Evolutionary conservation across 2,888 invertebrate genomes (phyloP).

Genomic region (Unio delphinus): DNA sequence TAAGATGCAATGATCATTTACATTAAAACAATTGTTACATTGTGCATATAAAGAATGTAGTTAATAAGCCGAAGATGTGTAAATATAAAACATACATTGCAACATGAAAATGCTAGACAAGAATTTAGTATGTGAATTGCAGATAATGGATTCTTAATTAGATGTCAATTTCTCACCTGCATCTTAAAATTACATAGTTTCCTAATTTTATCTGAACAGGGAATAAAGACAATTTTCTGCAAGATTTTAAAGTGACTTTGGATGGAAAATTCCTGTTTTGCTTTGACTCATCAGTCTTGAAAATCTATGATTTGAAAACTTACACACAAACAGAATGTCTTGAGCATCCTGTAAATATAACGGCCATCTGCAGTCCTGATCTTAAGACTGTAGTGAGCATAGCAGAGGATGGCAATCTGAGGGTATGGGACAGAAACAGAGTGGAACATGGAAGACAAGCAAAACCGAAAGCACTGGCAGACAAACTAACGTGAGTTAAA

Average conservation of each 20-base stretch:
- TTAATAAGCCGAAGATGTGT: too few relatives aligned
- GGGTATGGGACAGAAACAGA: conserved; percentile 49
- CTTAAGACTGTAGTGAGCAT: conserved; percentile 44
- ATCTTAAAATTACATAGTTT: too few relatives aligned
- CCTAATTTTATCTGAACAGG: conserved; percentile 10
- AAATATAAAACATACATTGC: too few relatives aligned
- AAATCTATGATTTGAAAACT: conserved; percentile 25
- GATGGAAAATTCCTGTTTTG: conserved; percentile 42
- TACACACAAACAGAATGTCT: conserved; percentile 25
- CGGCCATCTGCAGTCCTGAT: conserved; percentile 26
- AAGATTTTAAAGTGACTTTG: conserved; percentile 12
- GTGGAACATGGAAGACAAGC: conserved; percentile 19
- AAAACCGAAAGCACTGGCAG: too few relatives aligned
- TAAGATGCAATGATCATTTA: too few relatives aligned
- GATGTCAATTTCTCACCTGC: too few relatives aligned
- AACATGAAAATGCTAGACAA: too few relatives aligned
- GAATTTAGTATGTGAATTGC: too few relatives aligned
- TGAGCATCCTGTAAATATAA: conserved; percentile 32
- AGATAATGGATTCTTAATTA: too few relatives aligned
- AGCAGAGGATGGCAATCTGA: conserved; percentile 49
- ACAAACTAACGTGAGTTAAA: too few relatives aligned
- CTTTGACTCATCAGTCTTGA: conserved; percentile 25
- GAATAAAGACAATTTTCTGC: conserved; percentile 30
- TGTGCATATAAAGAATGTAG: too few relatives aligned
- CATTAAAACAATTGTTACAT: too few relatives aligned